A percentile compares a stretch with the other conserved stretches of the same genome.
Conservation (phyloP, 2,888 invertebrate species). For the Oscheius sp. region DNA sequence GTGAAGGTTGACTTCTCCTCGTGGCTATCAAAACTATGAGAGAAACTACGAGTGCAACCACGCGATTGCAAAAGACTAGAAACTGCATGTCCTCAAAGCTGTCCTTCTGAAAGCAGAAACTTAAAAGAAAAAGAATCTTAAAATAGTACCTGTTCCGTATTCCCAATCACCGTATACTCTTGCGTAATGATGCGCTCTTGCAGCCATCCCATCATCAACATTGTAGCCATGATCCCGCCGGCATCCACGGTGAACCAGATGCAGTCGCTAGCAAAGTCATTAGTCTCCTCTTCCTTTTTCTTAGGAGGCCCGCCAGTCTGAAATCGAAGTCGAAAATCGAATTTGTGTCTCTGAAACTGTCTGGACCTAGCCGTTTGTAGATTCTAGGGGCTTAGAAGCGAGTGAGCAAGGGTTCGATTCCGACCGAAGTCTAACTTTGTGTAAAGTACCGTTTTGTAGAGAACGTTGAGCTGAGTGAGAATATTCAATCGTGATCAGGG, state of each 20-base stretch:
- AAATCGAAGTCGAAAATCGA: neutral
- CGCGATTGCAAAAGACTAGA: conserved; percentile 92
- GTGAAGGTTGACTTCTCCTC: conserved; percentile 78
- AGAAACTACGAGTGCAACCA: conserved; percentile 85
- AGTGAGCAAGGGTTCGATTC: too few relatives aligned
- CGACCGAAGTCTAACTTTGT: too few relatives aligned
- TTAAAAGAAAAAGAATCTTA: conserved; percentile 2
- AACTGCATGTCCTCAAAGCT: conserved; percentile 94
- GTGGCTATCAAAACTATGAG: conserved; percentile 77
- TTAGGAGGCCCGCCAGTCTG: neutral
- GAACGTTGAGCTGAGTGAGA: too few relatives aligned
- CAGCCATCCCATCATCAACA: conserved; percentile 90
- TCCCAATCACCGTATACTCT: conserved; percentile 73
- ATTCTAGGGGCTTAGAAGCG: too few relatives aligned
- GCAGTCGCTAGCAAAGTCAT: conserved; percentile 37
- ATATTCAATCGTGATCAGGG: too few relatives aligned
- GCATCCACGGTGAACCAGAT: conserved; percentile 83
- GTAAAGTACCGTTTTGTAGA: too few relatives aligned
- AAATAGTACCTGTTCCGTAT: conserved; percentile 74
- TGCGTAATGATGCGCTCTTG: conserved; percentile 97
- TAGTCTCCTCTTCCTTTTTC: conserved; percentile 27
- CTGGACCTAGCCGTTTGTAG: too few relatives aligned
- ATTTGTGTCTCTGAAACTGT: neutral
- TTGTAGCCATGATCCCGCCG: conserved; percentile 79
- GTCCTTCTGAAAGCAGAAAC: conserved; percentile 68